A percentile compares a stretch with the other conserved stretches of the same genome.
phyloP scores from a whole-genome alignment of 2,797 vertebrate species.

The Lerista edwardsae region DNA sequence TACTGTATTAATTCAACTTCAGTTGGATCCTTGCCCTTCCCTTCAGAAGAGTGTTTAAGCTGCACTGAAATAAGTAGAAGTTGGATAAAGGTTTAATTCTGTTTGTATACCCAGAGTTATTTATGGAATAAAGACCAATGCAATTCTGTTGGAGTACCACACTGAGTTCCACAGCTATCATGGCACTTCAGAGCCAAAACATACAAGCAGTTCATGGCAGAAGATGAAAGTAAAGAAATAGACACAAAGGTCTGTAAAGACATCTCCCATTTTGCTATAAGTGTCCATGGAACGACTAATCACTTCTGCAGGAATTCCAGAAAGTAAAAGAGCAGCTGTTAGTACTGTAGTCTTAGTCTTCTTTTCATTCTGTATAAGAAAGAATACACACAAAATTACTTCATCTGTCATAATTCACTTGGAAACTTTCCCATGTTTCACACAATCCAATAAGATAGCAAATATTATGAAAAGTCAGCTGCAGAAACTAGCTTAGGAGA shows the following conservation, averaged over 20 bases:
- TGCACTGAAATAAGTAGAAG: constrained; percentile 50
- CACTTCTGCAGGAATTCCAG: constrained; percentile 94
- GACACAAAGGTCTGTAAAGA: constrained; percentile 95
- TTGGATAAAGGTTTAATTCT: constrained; percentile 55
- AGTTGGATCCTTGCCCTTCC: constrained; percentile 46
- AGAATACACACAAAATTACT: constrained; percentile 4
- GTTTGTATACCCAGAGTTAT: constrained; percentile 51
- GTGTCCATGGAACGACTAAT: constrained; percentile 97
- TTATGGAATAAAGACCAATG: constrained; percentile 49
- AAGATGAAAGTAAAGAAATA: constrained; percentile 98
- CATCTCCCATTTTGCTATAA: constrained; percentile 96
- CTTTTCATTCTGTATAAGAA: constrained; percentile 86
- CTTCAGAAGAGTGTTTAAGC: constrained; percentile 29
- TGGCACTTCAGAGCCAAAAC: constrained; percentile 81
- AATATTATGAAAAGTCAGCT: neutral
- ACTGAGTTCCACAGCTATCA: constrained; percentile 64
- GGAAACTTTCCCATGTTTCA: neutral
- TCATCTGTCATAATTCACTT: neutral
- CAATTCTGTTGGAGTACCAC: constrained; percentile 48
- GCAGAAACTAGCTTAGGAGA: neutral
- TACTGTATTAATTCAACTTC: constrained; percentile 41
- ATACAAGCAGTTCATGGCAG: constrained; percentile 86
- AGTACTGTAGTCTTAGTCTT: constrained; percentile 92
- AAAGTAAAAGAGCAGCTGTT: constrained; percentile 91
- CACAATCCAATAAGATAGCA: neutral